phyloP scores from a whole-genome alignment of 1,140 invertebrate species.

The Musca vetustissima region DNA sequence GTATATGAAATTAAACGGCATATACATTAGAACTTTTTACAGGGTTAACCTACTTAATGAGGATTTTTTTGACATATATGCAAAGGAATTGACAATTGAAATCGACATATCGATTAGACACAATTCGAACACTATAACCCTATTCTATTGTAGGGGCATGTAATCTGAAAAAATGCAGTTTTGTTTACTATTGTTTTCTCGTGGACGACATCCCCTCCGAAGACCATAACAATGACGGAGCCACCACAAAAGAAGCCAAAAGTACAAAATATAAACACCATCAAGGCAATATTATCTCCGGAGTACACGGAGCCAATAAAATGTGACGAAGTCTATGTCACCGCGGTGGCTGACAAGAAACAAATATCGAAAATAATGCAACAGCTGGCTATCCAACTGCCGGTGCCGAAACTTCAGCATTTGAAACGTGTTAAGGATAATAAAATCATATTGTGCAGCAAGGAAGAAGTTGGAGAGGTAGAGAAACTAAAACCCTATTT shows the following conservation, averaged over 20 bases:
- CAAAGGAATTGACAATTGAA: no score
- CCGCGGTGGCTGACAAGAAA: slow-evolving; percentile 62
- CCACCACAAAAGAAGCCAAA: background rate
- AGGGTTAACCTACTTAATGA: no score
- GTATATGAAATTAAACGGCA: no score
- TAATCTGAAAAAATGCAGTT: no score
- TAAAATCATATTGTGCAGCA: slow-evolving; percentile 63
- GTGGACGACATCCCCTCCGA: no score
- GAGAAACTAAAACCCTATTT: slow-evolving; percentile 30
- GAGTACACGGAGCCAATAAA: slow-evolving; percentile 59
- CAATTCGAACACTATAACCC: no score
- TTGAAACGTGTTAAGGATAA: slow-evolving; percentile 71
- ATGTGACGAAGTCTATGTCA: slow-evolving; percentile 63
- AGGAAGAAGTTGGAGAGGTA: slow-evolving; percentile 32
- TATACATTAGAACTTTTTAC: no score
- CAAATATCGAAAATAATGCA: slow-evolving; percentile 66
- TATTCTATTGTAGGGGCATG: no score
- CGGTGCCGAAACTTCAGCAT: slow-evolving; percentile 63
- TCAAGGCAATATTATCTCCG: slow-evolving; percentile 59
- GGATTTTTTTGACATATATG: no score
- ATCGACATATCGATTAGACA: no score
- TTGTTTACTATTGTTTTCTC: no score
- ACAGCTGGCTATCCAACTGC: slow-evolving; percentile 60
- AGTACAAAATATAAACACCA: slow-evolving; percentile 14
- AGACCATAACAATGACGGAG: background rate